Percentiles rank a stretch among this genome's conserved stretches.
Conservation (phyloP, 53 echinoderm and acorn worm species). For the Glandiceps talaboti region DNA sequence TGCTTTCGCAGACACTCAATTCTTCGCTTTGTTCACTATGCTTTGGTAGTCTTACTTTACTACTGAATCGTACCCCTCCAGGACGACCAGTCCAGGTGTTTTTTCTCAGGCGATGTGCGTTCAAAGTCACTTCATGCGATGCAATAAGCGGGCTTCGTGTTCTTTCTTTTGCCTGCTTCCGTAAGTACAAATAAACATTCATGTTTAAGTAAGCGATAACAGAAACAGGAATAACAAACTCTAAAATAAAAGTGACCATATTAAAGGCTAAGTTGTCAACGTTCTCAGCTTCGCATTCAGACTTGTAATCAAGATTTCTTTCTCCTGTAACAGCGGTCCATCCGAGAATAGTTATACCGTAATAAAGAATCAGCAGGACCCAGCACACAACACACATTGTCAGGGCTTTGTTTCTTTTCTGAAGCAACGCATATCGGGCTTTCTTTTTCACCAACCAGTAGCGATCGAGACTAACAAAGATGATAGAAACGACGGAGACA, state of each 20-base stretch:
- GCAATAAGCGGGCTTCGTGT: too few species aligned
- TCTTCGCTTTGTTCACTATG: too few species aligned
- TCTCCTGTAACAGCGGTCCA: constrained; percentile 26
- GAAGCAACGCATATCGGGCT: constrained; percentile 20
- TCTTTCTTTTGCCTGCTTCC: constrained; percentile 3
- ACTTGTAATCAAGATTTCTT: constrained; percentile 14
- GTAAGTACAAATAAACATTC: not conserved
- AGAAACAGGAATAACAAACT: constrained; percentile 12
- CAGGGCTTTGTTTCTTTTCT: constrained; percentile 9
- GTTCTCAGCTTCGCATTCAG: constrained; percentile 40
- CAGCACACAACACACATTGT: constrained; percentile 23
- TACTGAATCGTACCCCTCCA: too few species aligned
- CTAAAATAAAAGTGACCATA: constrained; percentile 17
- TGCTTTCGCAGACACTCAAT: too few species aligned
- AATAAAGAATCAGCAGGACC: constrained; percentile 15
- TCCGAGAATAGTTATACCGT: constrained; percentile 16
- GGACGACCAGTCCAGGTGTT: too few species aligned
- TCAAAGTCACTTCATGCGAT: too few species aligned
- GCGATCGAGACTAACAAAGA: constrained; percentile 55
- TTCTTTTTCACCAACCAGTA: constrained; percentile 31
- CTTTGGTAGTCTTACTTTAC: too few species aligned
- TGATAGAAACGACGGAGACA: constrained; percentile 37
- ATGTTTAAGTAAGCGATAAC: not conserved
- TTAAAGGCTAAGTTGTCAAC: constrained; percentile 15
- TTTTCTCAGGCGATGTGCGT: too few species aligned